Base-by-base conservation (phyloP, 2,888 invertebrate species). In the Tholera decimalis region DNA sequence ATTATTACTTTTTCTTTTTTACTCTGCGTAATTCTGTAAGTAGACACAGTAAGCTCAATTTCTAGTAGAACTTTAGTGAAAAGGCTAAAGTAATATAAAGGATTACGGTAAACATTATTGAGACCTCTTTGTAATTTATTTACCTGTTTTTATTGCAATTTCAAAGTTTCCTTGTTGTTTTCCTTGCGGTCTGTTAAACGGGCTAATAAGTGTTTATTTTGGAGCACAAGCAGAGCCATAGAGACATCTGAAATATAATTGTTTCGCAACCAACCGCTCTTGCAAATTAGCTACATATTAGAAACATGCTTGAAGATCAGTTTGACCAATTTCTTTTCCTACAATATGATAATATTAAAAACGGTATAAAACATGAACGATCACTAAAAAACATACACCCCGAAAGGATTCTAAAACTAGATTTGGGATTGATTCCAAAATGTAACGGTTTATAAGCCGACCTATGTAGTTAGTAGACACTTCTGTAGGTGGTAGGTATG, bases 81-180 rank as follows among this genome's bases (percentile, higher is more conserved):
- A 20, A 13, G 24, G 26, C 11, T 11, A 47, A 69, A 50, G 18
- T 49, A 43, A 9, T n/a, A 30, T 53, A 1, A 44, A 46, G 56
- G 41, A 49, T 65, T n/a, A 20, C n/a, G 18, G 56, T 51, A 55
- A 72, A 63, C 41, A 73, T 46, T 68, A 65, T 65, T 58, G 50
- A 58, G 18, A 30, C 37, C 35, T 30, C 28, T 58, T 66, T 54
- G 41, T 54, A 46, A 59, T 50, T 54, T 50, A 65, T 49, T 59
- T 54, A 54, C 28, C 22, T 50, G 49, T 35, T 30, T n/a, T 63
- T 33, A 72, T 55, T 39, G 11, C 35, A 20, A 44, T 50, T 18
- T 1, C 39, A 47, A 68, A 46, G 35, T 72, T 67, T 72, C 68
- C 71, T 74, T 74, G 50, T 67, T 50, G 35, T 74, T 74, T 67